Percentiles rank a stretch among this genome's conserved stretches.
Conservation (phyloP, 2,888 invertebrate genomes). For the Agrochola circellaris region DNA sequence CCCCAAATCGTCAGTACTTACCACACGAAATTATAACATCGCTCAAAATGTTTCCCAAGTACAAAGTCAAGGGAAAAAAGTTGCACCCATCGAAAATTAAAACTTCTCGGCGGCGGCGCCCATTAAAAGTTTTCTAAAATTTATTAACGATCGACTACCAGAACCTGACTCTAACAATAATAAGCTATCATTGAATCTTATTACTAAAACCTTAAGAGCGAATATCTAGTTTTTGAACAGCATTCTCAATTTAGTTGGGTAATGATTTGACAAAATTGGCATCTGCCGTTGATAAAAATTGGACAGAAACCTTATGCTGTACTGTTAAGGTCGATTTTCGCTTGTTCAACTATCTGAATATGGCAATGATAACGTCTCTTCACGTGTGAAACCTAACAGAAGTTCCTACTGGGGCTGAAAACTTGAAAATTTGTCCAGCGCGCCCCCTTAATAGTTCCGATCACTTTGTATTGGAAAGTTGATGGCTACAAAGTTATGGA, state of each 20-base stretch:
- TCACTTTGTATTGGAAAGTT: conserved; percentile 63
- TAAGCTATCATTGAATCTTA: conserved; percentile 36
- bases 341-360: background rate
- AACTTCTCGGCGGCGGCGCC: conserved; percentile 70
- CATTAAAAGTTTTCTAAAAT: conserved; percentile 82
- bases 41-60: conserved; percentile 63
- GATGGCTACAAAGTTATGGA: conserved; percentile 29
- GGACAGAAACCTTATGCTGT: conserved; percentile 7
- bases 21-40: conserved; percentile 64
- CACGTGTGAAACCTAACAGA: conserved; percentile 66
- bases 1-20: conserved; percentile 46
- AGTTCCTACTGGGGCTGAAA: conserved; percentile 54
- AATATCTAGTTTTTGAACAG: conserved; percentile 34
- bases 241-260: conserved; percentile 43
- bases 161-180: conserved; percentile 7
- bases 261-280: conserved; percentile 53
- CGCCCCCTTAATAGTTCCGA: conserved; percentile 66
- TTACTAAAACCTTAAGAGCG: conserved; percentile 10
- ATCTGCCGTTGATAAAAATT: conserved; percentile 38
- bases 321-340: conserved; percentile 37
- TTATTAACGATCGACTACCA: conserved; percentile 75
- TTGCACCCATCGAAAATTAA: conserved; percentile 74
- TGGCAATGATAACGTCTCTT: conserved; percentile 29
- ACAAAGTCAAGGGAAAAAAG: conserved; percentile 67
- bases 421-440: conserved; percentile 65